Evolutionary conservation across 2,113 vertebrate species (phyloP), one percentile per base, ranked within the genome.

Genomic region (Phocoena sinus): DNA sequence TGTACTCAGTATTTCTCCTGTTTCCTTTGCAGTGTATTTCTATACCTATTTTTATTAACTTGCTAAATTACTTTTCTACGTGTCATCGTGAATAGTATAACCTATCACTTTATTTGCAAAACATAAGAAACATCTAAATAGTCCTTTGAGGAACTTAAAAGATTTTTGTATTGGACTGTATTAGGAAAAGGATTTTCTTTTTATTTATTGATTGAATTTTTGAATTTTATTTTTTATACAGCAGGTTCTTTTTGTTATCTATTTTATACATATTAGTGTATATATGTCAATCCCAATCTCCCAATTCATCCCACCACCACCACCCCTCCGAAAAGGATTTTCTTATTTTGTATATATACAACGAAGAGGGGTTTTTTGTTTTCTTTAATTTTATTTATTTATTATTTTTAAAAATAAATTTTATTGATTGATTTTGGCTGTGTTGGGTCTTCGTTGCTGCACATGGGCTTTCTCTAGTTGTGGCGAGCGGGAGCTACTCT

Each of bases 21-120:
- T 93, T 96, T 95, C 23, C n/a, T 96, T 95, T 80, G 10, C 26
- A 85, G 15, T 71, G 11, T 89, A 82, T 96, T 89, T 83, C 47
- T 25, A 41, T 97, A 73, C 47, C 38, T 77, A 8, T 86, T 93
- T 96, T 88, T 89, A 33, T 97, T 60, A 92, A 6, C 50, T 92
- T 96, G 41, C 15, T 92, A 65, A 80, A 68, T 95, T 82, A 77
- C 20, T 95, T 97, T 96, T 58, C 38, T 41, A 20, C 80, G 31
- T 94, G 76, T 96, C 12, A 6, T 84, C 17, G 70, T 89, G 26
- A 87, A 28, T 94, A 88, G 28, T 20, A 87, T 83, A 97, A 91
- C 10, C 33, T 88, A 7, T 70, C 77, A 60, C 41, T 83, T 93
- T 85, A 94, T 95, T 87, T 96, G 33, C 7, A 89, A 91, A 92